Base-by-base conservation (phyloP, 2,888 invertebrate species). In the Zeuzera pyrina region DNA sequence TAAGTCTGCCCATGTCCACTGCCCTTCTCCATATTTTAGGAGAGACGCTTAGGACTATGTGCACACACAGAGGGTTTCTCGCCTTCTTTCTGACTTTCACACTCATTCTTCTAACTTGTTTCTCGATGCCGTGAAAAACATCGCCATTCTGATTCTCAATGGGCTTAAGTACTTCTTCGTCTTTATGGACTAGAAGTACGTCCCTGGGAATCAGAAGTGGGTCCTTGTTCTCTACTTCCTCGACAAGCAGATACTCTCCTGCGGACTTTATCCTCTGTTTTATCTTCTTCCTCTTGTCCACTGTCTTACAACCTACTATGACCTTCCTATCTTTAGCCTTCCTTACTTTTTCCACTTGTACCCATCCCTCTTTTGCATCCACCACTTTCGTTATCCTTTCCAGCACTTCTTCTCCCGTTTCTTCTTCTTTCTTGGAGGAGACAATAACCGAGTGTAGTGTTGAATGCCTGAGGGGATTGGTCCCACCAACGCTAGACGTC, bases 131-230 rank as follows among this genome's bases (percentile, higher is more conserved):
- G 1, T 16, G 2, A 2, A 41, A 21, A 1, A 36, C 3, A 1
- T 29, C 21, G 8, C 15, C 8, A 12, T 42, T 42, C 23, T 40
- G 38, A 12, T 19, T 32, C 12, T 25, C 31, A 1, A 43, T 8
- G 2, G 38, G 30, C 8, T 12, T 13, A 4, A 35, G 2, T 2
- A 43, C 16, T 5, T 43, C 41, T 8, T 39, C 38, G 12, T 39
- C 38, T 0, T 36, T 31, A 16, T 41, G 33, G 13, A 12, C 14
- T 2, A 6, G 4, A 1, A 36, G 8, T 2, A 43, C 36, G 8
- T 33, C 24, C n/a, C 15, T 34, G 11, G 40, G 24, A 5, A 40
- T 22, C 1, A 43, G 12, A 1, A 41, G 27, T 4, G 39, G 39
- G 16, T 37, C 36, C 16, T 35, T 35, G 23, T 31, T 19, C 21